phyloP scores from a whole-genome alignment of 2,113 vertebrate genomes.

The Aphyosemion australe region DNA sequence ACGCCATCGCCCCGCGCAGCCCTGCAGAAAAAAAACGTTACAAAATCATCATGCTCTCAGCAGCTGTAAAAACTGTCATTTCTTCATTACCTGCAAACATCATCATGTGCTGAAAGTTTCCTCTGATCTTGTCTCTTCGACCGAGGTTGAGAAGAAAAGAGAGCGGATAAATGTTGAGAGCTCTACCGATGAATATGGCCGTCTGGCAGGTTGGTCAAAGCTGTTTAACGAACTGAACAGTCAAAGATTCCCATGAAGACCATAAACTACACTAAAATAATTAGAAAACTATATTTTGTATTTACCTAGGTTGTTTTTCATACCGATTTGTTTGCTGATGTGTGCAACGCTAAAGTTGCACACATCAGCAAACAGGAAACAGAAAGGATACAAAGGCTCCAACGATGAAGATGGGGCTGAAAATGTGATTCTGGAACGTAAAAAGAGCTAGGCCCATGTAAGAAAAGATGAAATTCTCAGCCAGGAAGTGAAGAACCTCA shows the following conservation, averaged over 20 bases:
- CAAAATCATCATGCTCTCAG: background rate
- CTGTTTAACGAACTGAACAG: too few relatives aligned
- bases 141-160: slow-evolving; percentile 96
- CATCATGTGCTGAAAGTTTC: slow-evolving; percentile 99
- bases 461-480: slow-evolving; percentile 98
- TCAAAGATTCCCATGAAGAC: too few relatives aligned
- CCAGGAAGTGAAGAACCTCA: slow-evolving; percentile 94
- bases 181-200: slow-evolving; percentile 93
- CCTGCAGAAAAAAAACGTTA: slow-evolving; percentile 68
- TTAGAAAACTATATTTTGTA: too few relatives aligned
- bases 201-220: slow-evolving; percentile 85
- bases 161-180: slow-evolving; percentile 93
- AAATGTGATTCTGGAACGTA: slow-evolving; percentile 97
- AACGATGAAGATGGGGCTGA: slow-evolving; percentile 93
- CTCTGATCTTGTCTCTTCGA: slow-evolving; percentile 93
- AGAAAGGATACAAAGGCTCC: slow-evolving; percentile 96
- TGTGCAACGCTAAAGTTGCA: too few relatives aligned
- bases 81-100: slow-evolving; percentile 92
- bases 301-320: too few relatives aligned
- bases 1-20: slow-evolving; percentile 96
- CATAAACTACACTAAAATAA: too few relatives aligned
- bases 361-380: too few relatives aligned
- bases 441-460: slow-evolving; percentile 97
- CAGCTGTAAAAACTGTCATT: background rate
- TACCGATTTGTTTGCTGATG: too few relatives aligned